Conservation (phyloP, 2,113 vertebrate species). For the Cynocephalus volans region DNA sequence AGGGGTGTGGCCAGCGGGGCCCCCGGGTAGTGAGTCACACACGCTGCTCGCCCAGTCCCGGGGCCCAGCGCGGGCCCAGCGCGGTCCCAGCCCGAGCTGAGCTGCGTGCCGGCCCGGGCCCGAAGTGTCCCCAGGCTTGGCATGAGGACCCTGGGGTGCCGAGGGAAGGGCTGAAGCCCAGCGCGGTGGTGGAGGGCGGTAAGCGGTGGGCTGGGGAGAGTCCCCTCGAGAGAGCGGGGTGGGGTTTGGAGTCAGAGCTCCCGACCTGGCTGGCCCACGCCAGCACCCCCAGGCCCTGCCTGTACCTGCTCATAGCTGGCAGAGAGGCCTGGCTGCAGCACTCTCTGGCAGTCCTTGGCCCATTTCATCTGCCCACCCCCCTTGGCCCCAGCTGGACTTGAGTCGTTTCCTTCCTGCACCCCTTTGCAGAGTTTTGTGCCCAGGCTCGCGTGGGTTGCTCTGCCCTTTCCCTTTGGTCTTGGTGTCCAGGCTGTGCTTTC, state of each 20-base stretch:
- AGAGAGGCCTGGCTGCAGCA: constrained; percentile 26
- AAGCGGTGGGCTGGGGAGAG: constrained; percentile 62
- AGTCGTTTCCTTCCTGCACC: not conserved
- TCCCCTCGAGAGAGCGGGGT: constrained; percentile 23
- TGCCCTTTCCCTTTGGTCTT: constrained; percentile 15
- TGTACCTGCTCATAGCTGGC: constrained; percentile 74
- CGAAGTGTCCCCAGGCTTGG: constrained; percentile 83
- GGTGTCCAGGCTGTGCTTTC: not conserved
- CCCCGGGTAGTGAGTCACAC: constrained; percentile 82
- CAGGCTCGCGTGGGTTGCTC: not conserved
- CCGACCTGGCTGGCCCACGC: not conserved
- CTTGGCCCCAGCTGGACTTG: constrained; percentile 10
- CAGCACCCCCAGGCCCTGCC: constrained; percentile 54
- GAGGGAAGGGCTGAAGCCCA: constrained; percentile 77
- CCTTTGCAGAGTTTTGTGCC: not conserved
- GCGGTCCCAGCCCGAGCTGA: constrained; percentile 72
- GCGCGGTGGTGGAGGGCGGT: constrained; percentile 80
- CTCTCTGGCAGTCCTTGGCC: constrained; percentile 18
- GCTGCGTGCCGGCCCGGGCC: constrained; percentile 64
- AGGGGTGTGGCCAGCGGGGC: constrained; percentile 87
- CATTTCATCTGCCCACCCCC: not conserved
- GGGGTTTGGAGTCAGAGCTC: constrained; percentile 62
- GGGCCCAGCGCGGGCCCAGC: constrained; percentile 81
- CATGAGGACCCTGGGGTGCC: constrained; percentile 88
- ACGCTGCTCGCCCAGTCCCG: constrained; percentile 79